Conservation (phyloP, 1,140 invertebrate genomes). For the Cydia amplana region DNA sequence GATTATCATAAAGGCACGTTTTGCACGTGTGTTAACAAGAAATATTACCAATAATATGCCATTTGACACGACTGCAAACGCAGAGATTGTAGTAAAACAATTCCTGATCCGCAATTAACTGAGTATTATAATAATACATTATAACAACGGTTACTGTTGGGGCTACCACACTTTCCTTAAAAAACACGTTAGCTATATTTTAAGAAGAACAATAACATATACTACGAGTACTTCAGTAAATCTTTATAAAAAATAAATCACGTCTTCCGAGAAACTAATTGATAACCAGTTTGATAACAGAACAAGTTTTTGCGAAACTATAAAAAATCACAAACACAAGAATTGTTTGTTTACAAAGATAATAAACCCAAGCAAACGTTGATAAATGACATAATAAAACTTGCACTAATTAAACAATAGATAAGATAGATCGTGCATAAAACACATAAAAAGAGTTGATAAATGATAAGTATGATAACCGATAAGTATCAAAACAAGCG, state of each 20-base stretch:
- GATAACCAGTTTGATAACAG: background rate
- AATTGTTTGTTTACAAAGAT: background rate
- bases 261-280: background rate
- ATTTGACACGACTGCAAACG: background rate
- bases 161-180: no score
- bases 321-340: background rate
- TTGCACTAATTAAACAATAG: constrained; percentile 9
- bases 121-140: no score
- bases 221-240: background rate
- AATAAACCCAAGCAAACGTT: background rate
- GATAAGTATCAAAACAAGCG: background rate
- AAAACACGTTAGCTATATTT: no score
- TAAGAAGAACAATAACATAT: background rate
- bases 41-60: background rate
- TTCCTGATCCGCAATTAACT: no score
- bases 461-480: no score
- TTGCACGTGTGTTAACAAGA: constrained; percentile 6
- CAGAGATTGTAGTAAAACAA: background rate
- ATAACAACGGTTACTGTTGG: no score
- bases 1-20: constrained; percentile 8
- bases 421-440: background rate
- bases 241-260: background rate
- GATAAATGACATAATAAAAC: background rate
- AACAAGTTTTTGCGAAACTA: background rate
- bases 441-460: background rate